phyloP scores from a whole-genome alignment of 2,888 invertebrate species.

The Rhagium mordax region DNA sequence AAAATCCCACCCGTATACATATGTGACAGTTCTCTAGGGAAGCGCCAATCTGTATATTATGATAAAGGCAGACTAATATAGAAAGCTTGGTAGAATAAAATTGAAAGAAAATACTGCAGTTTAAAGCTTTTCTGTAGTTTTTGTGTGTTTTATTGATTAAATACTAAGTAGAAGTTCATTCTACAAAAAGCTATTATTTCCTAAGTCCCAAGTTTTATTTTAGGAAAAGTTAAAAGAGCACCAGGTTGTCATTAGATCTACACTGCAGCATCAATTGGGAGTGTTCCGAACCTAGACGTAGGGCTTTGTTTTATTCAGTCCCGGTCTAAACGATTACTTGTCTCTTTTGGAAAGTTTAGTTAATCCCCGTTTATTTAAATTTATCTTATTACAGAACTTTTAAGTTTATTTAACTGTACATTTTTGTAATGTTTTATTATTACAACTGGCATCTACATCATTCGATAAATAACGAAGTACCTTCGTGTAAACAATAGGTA shows the following conservation, averaged over 20 bases:
- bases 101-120: slow-evolving; percentile 39
- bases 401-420: no score
- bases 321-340: background rate
- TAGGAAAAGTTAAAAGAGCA: background rate
- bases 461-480: no score
- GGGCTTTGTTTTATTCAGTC: background rate
- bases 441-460: no score
- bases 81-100: slow-evolving; percentile 19
- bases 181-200: slow-evolving; percentile 6
- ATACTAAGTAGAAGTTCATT: slow-evolving; percentile 12
- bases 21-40: background rate
- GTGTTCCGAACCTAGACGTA: background rate
- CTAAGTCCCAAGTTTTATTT: background rate
- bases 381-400: background rate
- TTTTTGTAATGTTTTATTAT: no score
- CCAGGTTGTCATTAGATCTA: slow-evolving; percentile 18
- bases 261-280: slow-evolving; percentile 10
- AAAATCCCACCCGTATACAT: background rate
- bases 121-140: slow-evolving; percentile 13
- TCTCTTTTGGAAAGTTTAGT: background rate
- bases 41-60: background rate
- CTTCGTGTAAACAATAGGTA: no score
- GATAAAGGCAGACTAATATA: background rate
- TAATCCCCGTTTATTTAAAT: background rate
- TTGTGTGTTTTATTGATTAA: slow-evolving; percentile 17